Base-by-base conservation (phyloP, 1,140 invertebrate species). In the Polyergus mexicanus region DNA sequence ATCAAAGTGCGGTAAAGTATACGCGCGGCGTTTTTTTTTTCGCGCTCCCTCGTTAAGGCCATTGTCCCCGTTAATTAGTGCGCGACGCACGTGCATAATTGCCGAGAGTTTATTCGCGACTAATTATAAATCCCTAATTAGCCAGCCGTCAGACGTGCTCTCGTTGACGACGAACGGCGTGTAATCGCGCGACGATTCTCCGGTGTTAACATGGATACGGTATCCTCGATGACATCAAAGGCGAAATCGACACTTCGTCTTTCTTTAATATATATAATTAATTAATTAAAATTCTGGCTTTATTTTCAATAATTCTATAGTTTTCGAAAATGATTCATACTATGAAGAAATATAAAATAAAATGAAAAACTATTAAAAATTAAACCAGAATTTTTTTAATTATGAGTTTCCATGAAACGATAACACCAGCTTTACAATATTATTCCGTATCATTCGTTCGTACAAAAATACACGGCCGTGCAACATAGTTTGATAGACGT, bases 51-150 rank as follows among this genome's bases (percentile, higher is more conserved):
- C 58, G 51, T 41, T 60, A 76, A 66, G 75, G 25, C 69, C n/a
- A 76, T 90, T 84, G 78, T 88, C 47, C n/a, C 63, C 60, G 84
- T 90, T 90, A 90, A 90, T 90, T 90, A 90, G 84, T 84, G 51
- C 74, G 4, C 68, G 35, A 58, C 56, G 81, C 56, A 63, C 22
- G 62, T 60, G 41, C 72, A 83, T 68, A 88, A 90, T 84, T 71
- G 47, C 58, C 19, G 32, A 8, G 65, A 35, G 75, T 71, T 85
- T 65, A 77, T 66, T 83, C 83, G n/a, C 68, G 80, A 89, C 83
- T 89, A 88, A 91, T 89, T 84, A 80, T 81, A 75, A 88, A 69
- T 16, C 56, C 32, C 58, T 89, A 91, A 91, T 91, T 91, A 91
- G 84, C 65, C 38, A 22, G 44, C 13, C 22, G 28, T 28, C 13